Conservation (phyloP, 2,888 invertebrate genomes). For the Nineta flava region DNA sequence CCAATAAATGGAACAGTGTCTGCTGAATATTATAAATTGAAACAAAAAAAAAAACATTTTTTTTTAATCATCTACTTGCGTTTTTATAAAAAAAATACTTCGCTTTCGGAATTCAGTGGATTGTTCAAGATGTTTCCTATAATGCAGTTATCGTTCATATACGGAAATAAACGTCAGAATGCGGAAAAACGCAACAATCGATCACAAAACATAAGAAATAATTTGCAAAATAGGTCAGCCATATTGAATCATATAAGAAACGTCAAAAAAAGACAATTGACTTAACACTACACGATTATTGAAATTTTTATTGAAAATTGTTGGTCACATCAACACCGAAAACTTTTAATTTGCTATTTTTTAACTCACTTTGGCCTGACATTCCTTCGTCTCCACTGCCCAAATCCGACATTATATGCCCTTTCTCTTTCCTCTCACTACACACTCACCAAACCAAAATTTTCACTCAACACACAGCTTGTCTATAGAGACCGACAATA, state of each 20-base stretch:
- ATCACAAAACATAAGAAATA: constrained; percentile 1
- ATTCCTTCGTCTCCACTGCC: constrained; percentile 66
- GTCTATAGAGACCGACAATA: constrained; percentile 1
- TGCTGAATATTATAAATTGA: not conserved
- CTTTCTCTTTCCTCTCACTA: constrained; percentile 6
- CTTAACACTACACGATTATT: not conserved
- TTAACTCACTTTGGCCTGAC: constrained; percentile 59
- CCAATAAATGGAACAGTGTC: constrained; percentile 7
- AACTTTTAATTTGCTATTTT: not conserved
- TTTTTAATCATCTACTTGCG: not conserved
- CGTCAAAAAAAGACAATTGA: constrained; percentile 8
- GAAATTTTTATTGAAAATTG: not conserved
- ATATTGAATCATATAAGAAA: constrained; percentile 7
- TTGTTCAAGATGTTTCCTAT: not conserved
- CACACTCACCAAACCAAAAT: constrained; percentile 5
- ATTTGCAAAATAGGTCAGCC: constrained; percentile 8
- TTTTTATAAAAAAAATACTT: not conserved
- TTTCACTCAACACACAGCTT: not conserved
- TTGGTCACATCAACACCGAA: not conserved
- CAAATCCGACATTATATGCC: constrained; percentile 55
- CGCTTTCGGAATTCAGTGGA: too few relatives aligned
- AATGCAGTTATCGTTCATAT: not conserved
- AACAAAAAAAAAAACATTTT: not conserved
- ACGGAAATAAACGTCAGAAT: not conserved
- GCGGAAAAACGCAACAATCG: constrained; percentile 1